Percentiles rank a stretch among this genome's conserved stretches.
phyloP scores from a whole-genome alignment of 2,888 invertebrate species.

The Nebria salina region DNA sequence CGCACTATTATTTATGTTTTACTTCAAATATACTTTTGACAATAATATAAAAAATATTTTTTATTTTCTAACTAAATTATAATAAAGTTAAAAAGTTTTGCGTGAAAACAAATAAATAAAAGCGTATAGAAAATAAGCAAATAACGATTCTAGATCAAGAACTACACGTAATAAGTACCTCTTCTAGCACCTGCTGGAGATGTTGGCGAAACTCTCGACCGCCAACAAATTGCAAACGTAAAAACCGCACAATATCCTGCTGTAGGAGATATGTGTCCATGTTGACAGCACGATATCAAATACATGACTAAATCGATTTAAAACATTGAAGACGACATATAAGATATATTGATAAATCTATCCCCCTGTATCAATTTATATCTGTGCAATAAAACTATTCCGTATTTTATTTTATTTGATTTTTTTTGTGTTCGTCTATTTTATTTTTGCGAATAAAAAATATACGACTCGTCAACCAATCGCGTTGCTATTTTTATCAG shows the following conservation, averaged over 20 bases:
- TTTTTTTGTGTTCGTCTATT: neutral
- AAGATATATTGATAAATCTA: conserved; percentile 27
- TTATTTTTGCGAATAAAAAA: conserved; percentile 2
- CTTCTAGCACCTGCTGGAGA: conserved; percentile 24
- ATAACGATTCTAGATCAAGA: too few relatives aligned
- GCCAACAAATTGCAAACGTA: conserved; percentile 29
- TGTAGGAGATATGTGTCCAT: conserved; percentile 19
- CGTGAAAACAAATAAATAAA: too few relatives aligned
- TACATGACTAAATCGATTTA: conserved; percentile 44
- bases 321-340: conserved; percentile 30
- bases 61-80: too few relatives aligned
- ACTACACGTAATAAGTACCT: conserved; percentile 16
- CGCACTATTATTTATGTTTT: too few relatives aligned
- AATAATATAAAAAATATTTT: too few relatives aligned
- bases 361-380: neutral
- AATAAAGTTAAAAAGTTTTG: too few relatives aligned
- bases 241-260: conserved; percentile 31
- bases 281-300: conserved; percentile 35
- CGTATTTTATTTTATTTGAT: neutral
- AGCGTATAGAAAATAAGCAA: too few relatives aligned
- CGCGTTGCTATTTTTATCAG: neutral
- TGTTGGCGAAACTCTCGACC: conserved; percentile 22
- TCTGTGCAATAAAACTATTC: neutral
- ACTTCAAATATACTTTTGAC: too few relatives aligned
- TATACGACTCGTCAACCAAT: neutral